These are phyloP conservation scores for Ochotona curzoniae DNA, from an alignment of 2,113 vertebrate genomes.

Conservation along the genomic window DNA sequence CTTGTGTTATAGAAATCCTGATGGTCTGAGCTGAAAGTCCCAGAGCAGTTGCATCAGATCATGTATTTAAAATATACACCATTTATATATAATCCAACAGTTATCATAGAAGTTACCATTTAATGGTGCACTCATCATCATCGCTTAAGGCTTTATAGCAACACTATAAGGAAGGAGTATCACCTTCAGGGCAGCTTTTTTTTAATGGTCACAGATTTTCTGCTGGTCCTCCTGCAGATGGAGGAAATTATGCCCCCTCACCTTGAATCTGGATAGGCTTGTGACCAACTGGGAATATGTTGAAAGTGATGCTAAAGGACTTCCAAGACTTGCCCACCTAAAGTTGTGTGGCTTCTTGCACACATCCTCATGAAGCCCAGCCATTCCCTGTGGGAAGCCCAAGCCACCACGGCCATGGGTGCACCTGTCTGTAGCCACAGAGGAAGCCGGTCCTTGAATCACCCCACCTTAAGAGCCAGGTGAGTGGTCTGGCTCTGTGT, in stretches of 20 bases:
- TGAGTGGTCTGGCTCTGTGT: not conserved
- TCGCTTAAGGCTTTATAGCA: not conserved
- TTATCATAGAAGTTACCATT: not conserved
- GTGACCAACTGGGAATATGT: not conserved
- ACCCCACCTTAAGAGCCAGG: not conserved
- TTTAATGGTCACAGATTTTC: not conserved
- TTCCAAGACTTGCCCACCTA: not conserved
- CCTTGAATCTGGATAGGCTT: not conserved
- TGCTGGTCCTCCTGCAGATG: not conserved
- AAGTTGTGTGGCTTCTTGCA: not conserved
- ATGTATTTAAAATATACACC: not conserved
- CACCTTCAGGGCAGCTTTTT: not conserved
- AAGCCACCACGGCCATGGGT: not conserved
- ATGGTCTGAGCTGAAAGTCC: not conserved
- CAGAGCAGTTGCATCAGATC: not conserved
- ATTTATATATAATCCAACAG: not conserved
- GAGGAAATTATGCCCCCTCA: not conserved
- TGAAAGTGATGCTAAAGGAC: not conserved
- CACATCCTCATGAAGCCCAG: not conserved
- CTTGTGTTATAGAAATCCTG: not conserved
- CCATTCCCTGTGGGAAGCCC: not conserved
- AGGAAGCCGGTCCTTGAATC: not conserved
- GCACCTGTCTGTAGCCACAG: not conserved
- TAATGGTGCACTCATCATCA: not conserved
- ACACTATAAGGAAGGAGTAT: not conserved